These are phyloP conservation scores for Ophraella communa DNA, from an alignment of 2,888 invertebrate species.

Conservation along the genomic window DNA sequence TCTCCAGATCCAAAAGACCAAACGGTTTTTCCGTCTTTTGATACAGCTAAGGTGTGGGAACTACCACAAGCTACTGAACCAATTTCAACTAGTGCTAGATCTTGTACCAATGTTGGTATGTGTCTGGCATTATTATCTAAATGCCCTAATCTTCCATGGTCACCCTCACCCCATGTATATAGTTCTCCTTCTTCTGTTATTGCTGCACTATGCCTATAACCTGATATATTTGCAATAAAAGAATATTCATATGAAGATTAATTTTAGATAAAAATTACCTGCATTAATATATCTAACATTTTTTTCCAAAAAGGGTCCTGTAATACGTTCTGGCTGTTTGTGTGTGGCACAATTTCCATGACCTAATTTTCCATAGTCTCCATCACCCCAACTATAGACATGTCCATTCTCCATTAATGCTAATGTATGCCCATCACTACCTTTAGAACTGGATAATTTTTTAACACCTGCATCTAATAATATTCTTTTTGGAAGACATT, in stretches of 20 bases:
- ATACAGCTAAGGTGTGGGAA: slow-evolving; percentile 64
- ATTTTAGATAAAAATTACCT: slow-evolving; percentile 49
- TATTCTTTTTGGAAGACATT: slow-evolving; percentile 64
- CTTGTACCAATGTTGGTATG: slow-evolving; percentile 66
- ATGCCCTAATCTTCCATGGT: slow-evolving; percentile 65
- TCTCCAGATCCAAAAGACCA: slow-evolving; percentile 68
- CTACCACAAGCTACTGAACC: slow-evolving; percentile 66
- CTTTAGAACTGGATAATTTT: slow-evolving; percentile 64
- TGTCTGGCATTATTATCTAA: slow-evolving; percentile 67
- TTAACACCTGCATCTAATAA: slow-evolving; percentile 63
- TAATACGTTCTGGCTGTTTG: slow-evolving; percentile 64
- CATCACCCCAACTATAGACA: slow-evolving; percentile 67
- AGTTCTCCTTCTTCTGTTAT: slow-evolving; percentile 65
- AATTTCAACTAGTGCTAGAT: slow-evolving; percentile 65
- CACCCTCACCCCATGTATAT: slow-evolving; percentile 68
- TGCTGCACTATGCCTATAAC: slow-evolving; percentile 66
- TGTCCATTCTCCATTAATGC: slow-evolving; percentile 63
- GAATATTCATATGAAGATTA: not conserved
- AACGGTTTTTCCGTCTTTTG: slow-evolving; percentile 63
- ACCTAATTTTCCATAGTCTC: slow-evolving; percentile 66
- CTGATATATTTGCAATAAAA: slow-evolving; percentile 44
- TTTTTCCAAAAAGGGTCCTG: slow-evolving; percentile 60
- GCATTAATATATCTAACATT: slow-evolving; percentile 63
- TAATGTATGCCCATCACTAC: slow-evolving; percentile 66
- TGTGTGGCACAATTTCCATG: slow-evolving; percentile 64